Evolutionary conservation across 2,888 invertebrate genomes (phyloP).

Genomic region (Parnassius apollo): DNA sequence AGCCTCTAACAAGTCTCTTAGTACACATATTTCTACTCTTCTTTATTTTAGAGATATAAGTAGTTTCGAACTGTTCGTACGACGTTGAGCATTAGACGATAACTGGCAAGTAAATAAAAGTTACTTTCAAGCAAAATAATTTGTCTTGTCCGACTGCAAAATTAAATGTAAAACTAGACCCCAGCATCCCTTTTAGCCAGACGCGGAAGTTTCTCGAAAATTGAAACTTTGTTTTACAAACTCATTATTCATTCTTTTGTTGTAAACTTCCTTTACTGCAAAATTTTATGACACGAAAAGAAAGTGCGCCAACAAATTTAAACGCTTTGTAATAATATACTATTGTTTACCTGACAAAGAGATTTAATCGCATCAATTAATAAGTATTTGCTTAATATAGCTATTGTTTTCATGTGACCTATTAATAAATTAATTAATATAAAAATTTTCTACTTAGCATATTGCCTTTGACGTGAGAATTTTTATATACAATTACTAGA

Average conservation of each 20-base stretch:
- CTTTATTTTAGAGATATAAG: too few species aligned
- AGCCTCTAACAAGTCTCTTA: too few species aligned
- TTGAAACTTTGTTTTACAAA: conserved; percentile 74
- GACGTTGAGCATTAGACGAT: too few species aligned
- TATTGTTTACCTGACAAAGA: conserved; percentile 37
- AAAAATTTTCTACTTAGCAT: too few species aligned
- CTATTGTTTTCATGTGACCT: too few species aligned
- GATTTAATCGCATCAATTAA: conserved; percentile 28
- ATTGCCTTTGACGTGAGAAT: too few species aligned
- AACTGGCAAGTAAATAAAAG: conserved; percentile 9
- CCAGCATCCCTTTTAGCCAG: conserved; percentile 57
- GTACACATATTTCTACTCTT: too few species aligned
- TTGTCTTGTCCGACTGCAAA: conserved; percentile 31
- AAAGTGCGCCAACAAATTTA: conserved; percentile 71
- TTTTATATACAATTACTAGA: too few species aligned
- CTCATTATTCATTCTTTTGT: conserved; percentile 79
- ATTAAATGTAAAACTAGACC: conserved; percentile 65
- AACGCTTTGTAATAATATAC: conserved; percentile 60
- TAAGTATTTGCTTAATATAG: conserved; percentile 15
- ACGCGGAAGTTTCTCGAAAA: conserved; percentile 62
- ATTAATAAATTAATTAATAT: too few species aligned
- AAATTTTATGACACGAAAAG: conserved; percentile 72
- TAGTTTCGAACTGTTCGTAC: too few species aligned
- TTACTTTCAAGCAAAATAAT: conserved; percentile 21
- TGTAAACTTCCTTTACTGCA: conserved; percentile 62